phyloP scores from a whole-genome alignment of 2,888 invertebrate species.

The Cantharis lateralis region DNA sequence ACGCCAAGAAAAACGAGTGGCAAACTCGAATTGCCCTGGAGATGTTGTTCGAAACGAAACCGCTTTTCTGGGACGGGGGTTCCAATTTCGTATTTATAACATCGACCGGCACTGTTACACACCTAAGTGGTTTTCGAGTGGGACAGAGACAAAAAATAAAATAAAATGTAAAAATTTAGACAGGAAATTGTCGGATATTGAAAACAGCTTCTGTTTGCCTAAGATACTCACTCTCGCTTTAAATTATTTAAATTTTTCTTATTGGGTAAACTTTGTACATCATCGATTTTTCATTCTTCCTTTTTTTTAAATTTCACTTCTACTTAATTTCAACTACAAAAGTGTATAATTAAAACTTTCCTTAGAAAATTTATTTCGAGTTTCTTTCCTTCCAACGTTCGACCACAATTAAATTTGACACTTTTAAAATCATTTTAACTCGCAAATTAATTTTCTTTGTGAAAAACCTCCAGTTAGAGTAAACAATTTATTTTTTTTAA shows the following conservation, averaged over 20 bases:
- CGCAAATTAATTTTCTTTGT: not conserved
- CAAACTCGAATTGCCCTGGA: not conserved
- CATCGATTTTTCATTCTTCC: not conserved
- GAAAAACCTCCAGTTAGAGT: not conserved
- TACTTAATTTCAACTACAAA: not conserved
- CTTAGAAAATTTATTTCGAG: not conserved
- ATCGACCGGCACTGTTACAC: not conserved
- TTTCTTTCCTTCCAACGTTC: not conserved
- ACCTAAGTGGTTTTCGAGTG: not conserved
- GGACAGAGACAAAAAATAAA: slow-evolving; percentile 9
- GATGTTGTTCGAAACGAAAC: not conserved
- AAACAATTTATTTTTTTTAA: not conserved
- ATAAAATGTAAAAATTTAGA: slow-evolving; percentile 27
- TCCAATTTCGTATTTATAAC: not conserved
- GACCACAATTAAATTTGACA: not conserved
- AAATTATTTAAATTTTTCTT: not conserved
- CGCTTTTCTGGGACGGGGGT: not conserved
- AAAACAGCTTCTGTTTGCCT: not conserved
- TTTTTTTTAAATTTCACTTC: not conserved
- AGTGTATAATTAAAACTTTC: not conserved
- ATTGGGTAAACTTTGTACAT: not conserved
- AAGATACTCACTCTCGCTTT: not conserved
- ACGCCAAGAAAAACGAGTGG: not conserved
- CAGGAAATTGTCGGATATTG: slow-evolving; percentile 23
- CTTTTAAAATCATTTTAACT: not conserved